Evolutionary conservation across 2,888 invertebrate species (phyloP).

Genomic region (Mythimna pallens): DNA sequence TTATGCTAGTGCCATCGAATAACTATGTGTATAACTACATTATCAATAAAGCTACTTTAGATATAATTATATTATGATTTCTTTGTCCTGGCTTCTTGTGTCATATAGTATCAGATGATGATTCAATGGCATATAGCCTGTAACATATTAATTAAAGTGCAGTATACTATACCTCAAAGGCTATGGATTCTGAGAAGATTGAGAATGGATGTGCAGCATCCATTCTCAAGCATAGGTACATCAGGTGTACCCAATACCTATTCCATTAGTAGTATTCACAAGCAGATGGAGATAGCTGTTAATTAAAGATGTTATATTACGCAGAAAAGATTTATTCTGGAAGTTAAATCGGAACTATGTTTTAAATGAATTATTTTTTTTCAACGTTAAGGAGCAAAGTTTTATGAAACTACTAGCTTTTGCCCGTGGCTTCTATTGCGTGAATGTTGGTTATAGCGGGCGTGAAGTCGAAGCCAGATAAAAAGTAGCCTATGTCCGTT

Average conservation of each 20-base stretch:
- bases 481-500: no score
- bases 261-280: slow-evolving; percentile 13
- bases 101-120: slow-evolving; percentile 16
- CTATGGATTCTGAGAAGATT: slow-evolving; percentile 44
- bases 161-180: slow-evolving; percentile 46
- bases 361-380: neutral
- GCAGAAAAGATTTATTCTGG: neutral
- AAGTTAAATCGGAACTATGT: neutral
- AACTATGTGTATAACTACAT: neutral
- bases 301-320: slow-evolving; percentile 33
- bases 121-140: slow-evolving; percentile 27
- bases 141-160: slow-evolving; percentile 49
- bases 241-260: slow-evolving; percentile 25
- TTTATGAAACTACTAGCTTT: neutral
- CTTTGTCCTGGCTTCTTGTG: neutral
- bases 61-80: slow-evolving; percentile 1
- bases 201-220: slow-evolving; percentile 38
- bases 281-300: slow-evolving; percentile 21
- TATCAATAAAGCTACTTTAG: neutral
- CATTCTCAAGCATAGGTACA: slow-evolving; percentile 26
- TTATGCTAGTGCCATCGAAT: no score
- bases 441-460: no score
- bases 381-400: no score
- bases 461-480: no score
- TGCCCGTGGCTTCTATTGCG: no score